These are phyloP conservation scores for Fragum fragum DNA, from an alignment of 2,888 invertebrate species.

Conservation along the genomic window DNA sequence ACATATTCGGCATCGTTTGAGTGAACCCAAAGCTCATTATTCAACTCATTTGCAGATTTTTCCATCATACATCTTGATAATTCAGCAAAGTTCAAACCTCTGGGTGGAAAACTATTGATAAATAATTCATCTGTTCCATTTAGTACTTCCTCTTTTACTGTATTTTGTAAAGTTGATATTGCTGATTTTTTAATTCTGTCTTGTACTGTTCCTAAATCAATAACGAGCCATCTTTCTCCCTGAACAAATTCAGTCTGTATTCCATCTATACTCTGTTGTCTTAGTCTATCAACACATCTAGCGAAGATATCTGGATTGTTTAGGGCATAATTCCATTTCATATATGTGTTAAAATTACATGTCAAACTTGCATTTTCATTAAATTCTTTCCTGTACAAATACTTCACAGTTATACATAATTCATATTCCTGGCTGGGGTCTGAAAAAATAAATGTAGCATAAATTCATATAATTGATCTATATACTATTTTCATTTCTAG, in stretches of 20 bases:
- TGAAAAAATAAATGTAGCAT: too few species aligned
- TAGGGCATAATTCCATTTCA: slow-evolving; percentile 7
- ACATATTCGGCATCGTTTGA: background rate
- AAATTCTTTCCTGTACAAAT: background rate
- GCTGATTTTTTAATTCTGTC: background rate
- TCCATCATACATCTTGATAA: background rate
- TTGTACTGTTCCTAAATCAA: background rate
- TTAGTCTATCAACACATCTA: too few species aligned
- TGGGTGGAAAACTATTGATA: slow-evolving; percentile 7
- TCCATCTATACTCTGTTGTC: background rate
- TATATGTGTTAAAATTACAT: background rate
- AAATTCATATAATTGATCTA: too few species aligned
- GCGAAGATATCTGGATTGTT: background rate
- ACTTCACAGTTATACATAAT: background rate
- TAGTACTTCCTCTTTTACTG: background rate
- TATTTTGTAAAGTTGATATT: background rate
- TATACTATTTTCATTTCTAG: too few species aligned
- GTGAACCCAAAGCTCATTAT: background rate
- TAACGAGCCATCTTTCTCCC: background rate
- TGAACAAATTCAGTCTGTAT: background rate
- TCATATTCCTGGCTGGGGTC: background rate
- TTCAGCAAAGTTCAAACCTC: background rate
- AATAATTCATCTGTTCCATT: background rate
- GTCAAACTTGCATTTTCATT: background rate
- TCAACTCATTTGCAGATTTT: background rate